These are phyloP conservation scores for Cranoglanis bouderius DNA, from an alignment of 2,113 vertebrate genomes.

Conservation along the genomic window DNA sequence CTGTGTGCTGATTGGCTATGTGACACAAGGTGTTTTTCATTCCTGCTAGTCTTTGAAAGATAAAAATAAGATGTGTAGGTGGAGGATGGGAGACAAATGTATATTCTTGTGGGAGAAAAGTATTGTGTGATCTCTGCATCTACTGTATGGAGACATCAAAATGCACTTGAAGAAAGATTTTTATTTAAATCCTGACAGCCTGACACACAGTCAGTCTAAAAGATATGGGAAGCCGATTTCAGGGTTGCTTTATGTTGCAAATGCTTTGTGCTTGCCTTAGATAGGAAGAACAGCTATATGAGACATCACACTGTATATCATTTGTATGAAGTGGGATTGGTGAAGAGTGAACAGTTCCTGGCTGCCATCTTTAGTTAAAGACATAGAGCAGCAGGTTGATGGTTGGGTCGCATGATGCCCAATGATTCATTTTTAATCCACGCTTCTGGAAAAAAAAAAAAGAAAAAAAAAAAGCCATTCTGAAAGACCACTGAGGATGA, in stretches of 20 bases:
- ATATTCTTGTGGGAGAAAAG: conserved; percentile 19
- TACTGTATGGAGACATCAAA: conserved; percentile 32
- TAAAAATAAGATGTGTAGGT: conserved; percentile 18
- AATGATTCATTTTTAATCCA: background rate
- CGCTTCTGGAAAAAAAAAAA: background rate
- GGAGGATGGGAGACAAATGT: conserved; percentile 18
- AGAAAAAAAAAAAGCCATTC: background rate
- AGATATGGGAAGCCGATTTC: background rate
- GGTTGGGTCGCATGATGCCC: background rate
- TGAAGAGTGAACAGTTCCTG: background rate
- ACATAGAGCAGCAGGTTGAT: background rate
- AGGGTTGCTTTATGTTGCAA: background rate
- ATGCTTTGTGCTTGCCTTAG: background rate
- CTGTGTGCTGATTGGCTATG: conserved; percentile 20
- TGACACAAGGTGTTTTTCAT: background rate
- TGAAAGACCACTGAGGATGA: background rate
- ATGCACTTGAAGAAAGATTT: conserved; percentile 30
- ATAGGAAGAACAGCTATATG: background rate
- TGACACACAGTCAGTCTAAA: background rate
- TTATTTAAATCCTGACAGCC: conserved; percentile 26
- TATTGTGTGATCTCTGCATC: conserved; percentile 20
- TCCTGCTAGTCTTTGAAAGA: conserved; percentile 18
- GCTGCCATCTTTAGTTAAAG: background rate
- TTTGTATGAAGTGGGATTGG: background rate
- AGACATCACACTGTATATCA: background rate